Evolutionary conservation across 2,888 invertebrate species (phyloP), one percentile per base, ranked within the genome.

Genomic region (Gibbula magus): DNA sequence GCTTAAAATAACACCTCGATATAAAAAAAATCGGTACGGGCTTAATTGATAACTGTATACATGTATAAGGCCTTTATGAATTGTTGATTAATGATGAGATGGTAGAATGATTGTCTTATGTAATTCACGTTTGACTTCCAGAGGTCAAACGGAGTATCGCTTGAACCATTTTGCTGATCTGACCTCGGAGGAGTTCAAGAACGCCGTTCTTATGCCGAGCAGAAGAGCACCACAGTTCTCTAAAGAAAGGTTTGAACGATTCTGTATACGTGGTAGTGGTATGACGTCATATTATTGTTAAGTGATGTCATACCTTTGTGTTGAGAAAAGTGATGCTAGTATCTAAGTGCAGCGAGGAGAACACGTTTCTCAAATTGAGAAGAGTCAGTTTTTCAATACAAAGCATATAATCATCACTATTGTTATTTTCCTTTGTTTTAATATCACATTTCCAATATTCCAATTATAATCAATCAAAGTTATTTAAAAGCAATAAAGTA

Each of bases 81-180:
- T 52, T 10, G 52, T 16, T 52, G 52, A 52, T 52, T 8, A 52
- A 52, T 16, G 52, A 10, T 52, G 8, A 52, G 8, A 52, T 8
- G 52, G 8, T 16, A 10, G 52, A 52, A 52, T 10, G 16, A 22
- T 18, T 35, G 39, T 39, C 7, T 22, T 8, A 67, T 66, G 16
- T 29, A 8, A 20, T 39, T 52, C 61, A 25, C 51, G 51, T 10
- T 10, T 76, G 16, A n/a, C 7, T 54, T 83, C 13, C 77, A 89
- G 88, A 13, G 88, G 87, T 16, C 70, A 84, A 56, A 87, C 89
- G 1, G 85, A 82, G 51, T 91, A 88, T 82, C 86, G 79, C 0
- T 56, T 88, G 7, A 91, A 90, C 82, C 84, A 90, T 77, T 90
- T 90, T 79, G 89, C 90, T n/a, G 90, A 90, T 77, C 61, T 90